Evolutionary conservation across 2,113 vertebrate species (phyloP), one percentile per base, ranked within the genome.

Genomic region (Rhinopomastus cyanomelas): DNA sequence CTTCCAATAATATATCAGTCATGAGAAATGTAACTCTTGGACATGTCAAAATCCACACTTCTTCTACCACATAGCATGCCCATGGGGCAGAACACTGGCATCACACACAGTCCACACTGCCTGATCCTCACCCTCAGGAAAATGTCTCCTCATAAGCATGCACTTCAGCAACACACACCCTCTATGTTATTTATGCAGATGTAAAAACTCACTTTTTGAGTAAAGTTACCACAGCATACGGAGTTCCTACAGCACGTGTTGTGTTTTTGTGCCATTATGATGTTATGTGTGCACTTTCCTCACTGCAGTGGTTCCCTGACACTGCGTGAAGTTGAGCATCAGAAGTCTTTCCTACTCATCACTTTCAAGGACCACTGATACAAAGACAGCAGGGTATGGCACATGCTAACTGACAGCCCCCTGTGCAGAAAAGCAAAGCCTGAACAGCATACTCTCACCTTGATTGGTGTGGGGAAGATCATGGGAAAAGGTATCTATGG

Each of bases 241-340:
- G 1, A 15, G 17, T 13, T 81, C 34, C 56, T 62, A 34, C 8
- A 67, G 65, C 36, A 39, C 2, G 17, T 21, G 82, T 52, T 4
- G 2, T 29, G 67, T 69, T 42, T 48, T 5, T 34, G 29, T 62
- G 29, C 69, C 5, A 2, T 3, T 72, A 51, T 57, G 27, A 29
- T 32, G 71, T 71, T 5, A 17, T 2, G 20, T 8, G 15, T 0
- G 0, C 3, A 12, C 16, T 32, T 5, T 8, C 32, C 51, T 64
- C 3, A 0, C 52, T 30, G 30, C 71, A 87, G 64, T 0, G 0
- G 48, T 16, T 82, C 52, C 66, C 51, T 11, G n/a, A 25, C 3
- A 3, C 11, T 32, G 42, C 19, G 37, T 1, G 3, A 86, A 30
- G 32, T 8, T 0, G 0, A 75, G 52, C 6, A 25, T 69, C 8